Percentiles rank a stretch among this genome's conserved stretches.
phyloP scores from a whole-genome alignment of 2,113 vertebrate genomes.

The Vicugna pacos region DNA sequence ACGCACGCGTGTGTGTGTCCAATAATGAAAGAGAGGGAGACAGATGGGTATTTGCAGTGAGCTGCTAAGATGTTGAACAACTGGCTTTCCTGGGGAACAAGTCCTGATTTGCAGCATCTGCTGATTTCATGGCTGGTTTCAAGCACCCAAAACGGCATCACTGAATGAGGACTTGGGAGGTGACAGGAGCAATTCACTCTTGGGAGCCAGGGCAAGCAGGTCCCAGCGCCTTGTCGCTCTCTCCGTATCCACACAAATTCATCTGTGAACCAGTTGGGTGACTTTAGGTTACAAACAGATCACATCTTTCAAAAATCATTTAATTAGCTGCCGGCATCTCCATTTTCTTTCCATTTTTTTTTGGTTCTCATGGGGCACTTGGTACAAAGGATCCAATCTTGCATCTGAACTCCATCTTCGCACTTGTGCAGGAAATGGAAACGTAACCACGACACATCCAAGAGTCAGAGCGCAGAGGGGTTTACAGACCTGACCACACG shows the following conservation, averaged over 20 bases:
- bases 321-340: not conserved
- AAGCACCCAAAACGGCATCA: not conserved
- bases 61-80: not conserved
- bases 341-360: not conserved
- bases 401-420: no score
- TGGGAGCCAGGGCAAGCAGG: rapidly evolving
- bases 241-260: not conserved
- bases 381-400: no score
- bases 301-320: not conserved
- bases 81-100: not conserved
- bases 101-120: not conserved
- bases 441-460: no score
- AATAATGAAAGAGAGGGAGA: not conserved
- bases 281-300: not conserved
- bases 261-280: not conserved
- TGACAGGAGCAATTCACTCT: no score
- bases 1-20: not conserved
- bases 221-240: rapidly evolving
- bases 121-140: not conserved
- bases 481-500: no score
- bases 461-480: no score
- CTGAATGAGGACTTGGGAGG: not conserved
- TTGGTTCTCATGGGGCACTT: no score
- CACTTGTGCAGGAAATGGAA: no score
- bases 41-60: not conserved